phyloP scores from a whole-genome alignment of 2,888 invertebrate species.

The Synergus laeviventris region DNA sequence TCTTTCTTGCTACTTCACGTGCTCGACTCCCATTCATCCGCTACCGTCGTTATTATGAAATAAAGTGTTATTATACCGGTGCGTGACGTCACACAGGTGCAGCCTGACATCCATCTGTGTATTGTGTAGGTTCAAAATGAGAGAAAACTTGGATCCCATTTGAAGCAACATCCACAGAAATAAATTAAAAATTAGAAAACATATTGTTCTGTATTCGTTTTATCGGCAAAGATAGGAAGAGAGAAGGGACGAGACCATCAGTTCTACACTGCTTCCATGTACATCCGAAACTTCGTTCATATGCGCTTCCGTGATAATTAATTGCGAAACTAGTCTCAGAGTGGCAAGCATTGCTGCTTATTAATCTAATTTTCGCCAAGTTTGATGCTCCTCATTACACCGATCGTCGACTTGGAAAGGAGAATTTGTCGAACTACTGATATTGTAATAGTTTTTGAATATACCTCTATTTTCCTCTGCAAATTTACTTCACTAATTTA shows the following conservation, averaged over 20 bases:
- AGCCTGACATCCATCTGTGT: conserved; percentile 54
- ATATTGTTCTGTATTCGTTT: neutral
- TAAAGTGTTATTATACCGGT: conserved; percentile 60
- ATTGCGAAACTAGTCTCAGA: conserved; percentile 27
- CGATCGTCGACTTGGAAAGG: conserved; percentile 26
- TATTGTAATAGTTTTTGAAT: neutral
- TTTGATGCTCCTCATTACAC: conserved; percentile 33
- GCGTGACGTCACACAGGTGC: conserved; percentile 67
- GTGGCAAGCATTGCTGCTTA: conserved; percentile 36
- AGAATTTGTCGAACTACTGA: conserved; percentile 12
- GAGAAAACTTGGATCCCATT: conserved; percentile 22
- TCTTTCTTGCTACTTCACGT: conserved; percentile 38
- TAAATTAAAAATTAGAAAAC: neutral
- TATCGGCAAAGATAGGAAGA: conserved; percentile 41
- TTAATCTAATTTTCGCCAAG: conserved; percentile 39
- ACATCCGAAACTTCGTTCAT: conserved; percentile 33
- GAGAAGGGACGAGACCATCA: conserved; percentile 41
- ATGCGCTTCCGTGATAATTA: conserved; percentile 31
- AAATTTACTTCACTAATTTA: neutral
- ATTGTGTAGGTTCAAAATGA: conserved; percentile 42
- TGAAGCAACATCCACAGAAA: neutral
- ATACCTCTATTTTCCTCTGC: neutral
- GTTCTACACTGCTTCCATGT: conserved; percentile 39
- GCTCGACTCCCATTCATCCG: conserved; percentile 56
- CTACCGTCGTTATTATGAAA: conserved; percentile 60